Percentiles rank a stretch among this genome's conserved stretches.
These are phyloP conservation scores for Catonia carolina DNA, from an alignment of 2,888 invertebrate genomes.

Conservation along the genomic window DNA sequence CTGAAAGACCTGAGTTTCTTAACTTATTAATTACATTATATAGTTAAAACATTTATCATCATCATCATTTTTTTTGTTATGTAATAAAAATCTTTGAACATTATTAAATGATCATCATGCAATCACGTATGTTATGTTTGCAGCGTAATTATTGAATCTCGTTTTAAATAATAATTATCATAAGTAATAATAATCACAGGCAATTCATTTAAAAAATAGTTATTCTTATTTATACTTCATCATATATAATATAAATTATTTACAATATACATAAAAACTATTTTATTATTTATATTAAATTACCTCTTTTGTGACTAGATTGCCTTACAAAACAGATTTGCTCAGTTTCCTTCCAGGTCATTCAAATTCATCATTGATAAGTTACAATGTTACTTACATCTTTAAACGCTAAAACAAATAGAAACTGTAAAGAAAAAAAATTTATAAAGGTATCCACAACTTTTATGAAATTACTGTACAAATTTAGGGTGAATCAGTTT, in stretches of 20 bases:
- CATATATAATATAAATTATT: conserved; percentile 22
- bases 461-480: too few species aligned
- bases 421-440: too few species aligned
- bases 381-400: too few species aligned
- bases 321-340: conserved; percentile 9
- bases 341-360: neutral
- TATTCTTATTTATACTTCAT: conserved; percentile 25
- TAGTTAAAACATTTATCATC: conserved; percentile 6
- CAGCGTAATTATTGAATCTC: too few species aligned
- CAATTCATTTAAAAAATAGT: conserved; percentile 31
- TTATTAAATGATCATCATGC: neutral
- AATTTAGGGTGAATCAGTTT: too few species aligned
- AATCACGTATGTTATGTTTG: too few species aligned
- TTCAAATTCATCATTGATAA: neutral
- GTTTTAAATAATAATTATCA: too few species aligned
- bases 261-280: conserved; percentile 8
- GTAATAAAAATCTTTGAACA: conserved; percentile 8
- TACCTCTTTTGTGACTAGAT: conserved; percentile 3
- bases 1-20: conserved; percentile 28
- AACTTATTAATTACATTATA: conserved; percentile 6
- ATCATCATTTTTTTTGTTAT: conserved; percentile 1
- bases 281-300: neutral
- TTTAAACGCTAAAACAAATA: too few species aligned
- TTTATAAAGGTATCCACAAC: too few species aligned
- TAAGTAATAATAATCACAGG: conserved; percentile 26